Evolutionary conservation across 2,888 invertebrate genomes (phyloP), one percentile per base, ranked within the genome.

Genomic region (Sturmia bella): DNA sequence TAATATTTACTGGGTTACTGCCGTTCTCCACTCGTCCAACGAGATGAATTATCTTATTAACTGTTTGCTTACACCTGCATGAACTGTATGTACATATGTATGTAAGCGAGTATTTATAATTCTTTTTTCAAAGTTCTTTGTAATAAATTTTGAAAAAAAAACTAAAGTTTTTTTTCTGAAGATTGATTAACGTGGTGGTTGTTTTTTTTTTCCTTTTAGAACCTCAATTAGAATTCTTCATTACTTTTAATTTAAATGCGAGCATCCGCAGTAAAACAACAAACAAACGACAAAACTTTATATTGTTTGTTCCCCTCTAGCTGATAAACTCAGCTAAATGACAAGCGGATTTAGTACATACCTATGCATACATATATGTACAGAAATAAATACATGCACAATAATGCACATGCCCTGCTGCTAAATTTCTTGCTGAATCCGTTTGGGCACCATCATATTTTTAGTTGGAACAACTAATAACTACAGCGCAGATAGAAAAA

Each of bases 171-270:
- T 39, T 57, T 19, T 52, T 13, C 68, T 68, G 48, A 24, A 48
- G 64, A 54, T 66, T 54, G 61, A 68, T 66, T 74, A 12, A 41
- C n/a, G 6, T 64, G 11, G 32, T 21, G 9, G 15, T 54, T 63
- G 32, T 24, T 13, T 57, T 17, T 9, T 37, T 56, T 19, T 57
- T 17, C 54, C 27, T 63, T 73, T 45, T 63, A 52, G 64, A 75
- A 82, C 45, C 78, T 70, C 74, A 82, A 78, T 82, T 82, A 78
- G 78, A 82, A 64, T 82, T 66, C 9, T 75, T 69, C 48, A 63
- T 77, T 75, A 48, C 45, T 82, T 79, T 69, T 70, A 82, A 82
- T 82, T 82, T 78, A 82, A 82, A 82, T 75, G 74, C 82, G 82
- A 75, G 78, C 82, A 82, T 82, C 82, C 82, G 82, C 78, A 57